These are phyloP conservation scores for Oedothorax gibbosus DNA, from an alignment of 1,140 invertebrate genomes.

Conservation along the genomic window DNA sequence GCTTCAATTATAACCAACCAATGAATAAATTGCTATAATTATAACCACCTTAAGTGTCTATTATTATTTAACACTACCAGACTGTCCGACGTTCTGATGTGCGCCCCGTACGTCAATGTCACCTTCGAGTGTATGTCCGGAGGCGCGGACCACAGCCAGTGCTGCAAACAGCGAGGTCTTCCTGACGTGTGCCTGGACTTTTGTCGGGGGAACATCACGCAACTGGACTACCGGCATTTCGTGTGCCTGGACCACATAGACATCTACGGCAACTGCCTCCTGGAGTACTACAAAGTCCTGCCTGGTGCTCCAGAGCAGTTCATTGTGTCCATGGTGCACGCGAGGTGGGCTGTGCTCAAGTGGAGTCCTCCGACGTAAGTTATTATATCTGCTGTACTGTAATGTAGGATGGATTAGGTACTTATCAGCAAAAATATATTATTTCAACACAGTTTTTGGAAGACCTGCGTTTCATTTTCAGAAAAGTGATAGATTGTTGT, in stretches of 20 bases:
- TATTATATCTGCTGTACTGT: background rate
- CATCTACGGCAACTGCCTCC: constrained; percentile 81
- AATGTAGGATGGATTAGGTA: background rate
- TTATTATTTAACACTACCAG: constrained; percentile 9
- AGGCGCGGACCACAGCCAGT: constrained; percentile 75
- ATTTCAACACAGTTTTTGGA: too few species aligned
- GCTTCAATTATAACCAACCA: too few species aligned
- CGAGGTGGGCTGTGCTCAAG: constrained; percentile 80
- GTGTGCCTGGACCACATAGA: constrained; percentile 84
- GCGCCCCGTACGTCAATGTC: constrained; percentile 83
- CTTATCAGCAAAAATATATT: too few species aligned
- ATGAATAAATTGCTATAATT: too few species aligned
- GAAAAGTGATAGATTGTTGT: too few species aligned
- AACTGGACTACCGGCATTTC: constrained; percentile 77
- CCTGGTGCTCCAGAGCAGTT: constrained; percentile 77
- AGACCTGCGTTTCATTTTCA: too few species aligned
- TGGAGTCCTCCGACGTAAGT: constrained; percentile 77
- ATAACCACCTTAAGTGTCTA: too few species aligned
- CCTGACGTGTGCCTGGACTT: constrained; percentile 77
- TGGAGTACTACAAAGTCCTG: constrained; percentile 85
- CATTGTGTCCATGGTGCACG: constrained; percentile 78
- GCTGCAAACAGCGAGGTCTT: constrained; percentile 80
- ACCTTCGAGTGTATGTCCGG: constrained; percentile 82
- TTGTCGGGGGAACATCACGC: constrained; percentile 78
- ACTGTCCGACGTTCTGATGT: constrained; percentile 80